A percentile compares a stretch with the other conserved stretches of the same genome.
phyloP scores from a whole-genome alignment of 2,113 vertebrate species.

The Cyprinodon variegatus region DNA sequence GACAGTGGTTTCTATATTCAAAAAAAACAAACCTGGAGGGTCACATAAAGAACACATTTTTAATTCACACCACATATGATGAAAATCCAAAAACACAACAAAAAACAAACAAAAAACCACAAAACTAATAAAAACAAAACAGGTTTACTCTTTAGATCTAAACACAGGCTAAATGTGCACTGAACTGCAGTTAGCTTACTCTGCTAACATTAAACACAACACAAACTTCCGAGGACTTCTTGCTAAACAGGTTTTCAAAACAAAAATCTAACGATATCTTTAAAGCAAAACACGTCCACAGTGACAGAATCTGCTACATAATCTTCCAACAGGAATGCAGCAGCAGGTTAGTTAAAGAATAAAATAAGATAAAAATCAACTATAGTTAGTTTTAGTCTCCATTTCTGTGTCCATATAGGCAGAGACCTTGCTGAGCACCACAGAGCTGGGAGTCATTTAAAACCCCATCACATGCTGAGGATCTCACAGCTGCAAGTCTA shows the following conservation, averaged over 20 bases:
- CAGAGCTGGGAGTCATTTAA: conserved; percentile 29
- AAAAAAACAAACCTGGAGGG: conserved; percentile 42
- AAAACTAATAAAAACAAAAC: conserved; percentile 18
- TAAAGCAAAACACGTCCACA: conserved; percentile 65
- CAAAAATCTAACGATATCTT: conserved; percentile 16
- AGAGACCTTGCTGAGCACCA: conserved; percentile 52
- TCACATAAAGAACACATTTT: conserved; percentile 33
- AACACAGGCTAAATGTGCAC: conserved; percentile 23
- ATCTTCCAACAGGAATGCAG: conserved; percentile 49
- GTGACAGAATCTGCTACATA: conserved; percentile 69
- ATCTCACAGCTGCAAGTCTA: conserved; percentile 35
- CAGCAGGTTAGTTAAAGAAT: conserved; percentile 51
- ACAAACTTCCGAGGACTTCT: conserved; percentile 18
- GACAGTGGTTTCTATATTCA: conserved; percentile 1
- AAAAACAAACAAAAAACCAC: conserved; percentile 26
- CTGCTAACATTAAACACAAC: conserved; percentile 24
- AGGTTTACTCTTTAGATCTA: background rate
- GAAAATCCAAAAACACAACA: conserved; percentile 6
- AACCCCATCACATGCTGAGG: conserved; percentile 23
- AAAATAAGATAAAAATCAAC: conserved; percentile 9
- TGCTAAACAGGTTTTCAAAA: conserved; percentile 39
- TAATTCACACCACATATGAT: conserved; percentile 11
- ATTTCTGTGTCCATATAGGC: conserved; percentile 40
- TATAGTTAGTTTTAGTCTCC: conserved; percentile 49
- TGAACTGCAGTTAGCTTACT: conserved; percentile 38